These are phyloP conservation scores for Drosophila kikkawai DNA, from an alignment of 1,140 invertebrate genomes.

Conservation along the genomic window DNA sequence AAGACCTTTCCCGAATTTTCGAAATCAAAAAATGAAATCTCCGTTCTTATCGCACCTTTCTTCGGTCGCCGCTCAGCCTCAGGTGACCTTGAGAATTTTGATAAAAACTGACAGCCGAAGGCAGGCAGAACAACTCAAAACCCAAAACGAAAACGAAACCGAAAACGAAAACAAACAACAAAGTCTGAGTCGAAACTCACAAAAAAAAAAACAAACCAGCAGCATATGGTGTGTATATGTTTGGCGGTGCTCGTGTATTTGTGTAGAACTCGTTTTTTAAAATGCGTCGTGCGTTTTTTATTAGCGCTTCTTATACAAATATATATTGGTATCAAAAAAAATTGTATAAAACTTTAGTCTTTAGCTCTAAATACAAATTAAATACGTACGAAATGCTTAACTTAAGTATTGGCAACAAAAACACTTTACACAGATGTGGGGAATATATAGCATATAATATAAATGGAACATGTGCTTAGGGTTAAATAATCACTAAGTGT, in stretches of 20 bases:
- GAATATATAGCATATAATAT: slow-evolving; percentile 28
- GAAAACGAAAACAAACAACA: slow-evolving; percentile 20
- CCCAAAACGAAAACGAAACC: slow-evolving; percentile 13
- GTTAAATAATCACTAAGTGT: slow-evolving; percentile 19
- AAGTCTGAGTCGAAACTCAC: slow-evolving; percentile 5
- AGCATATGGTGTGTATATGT: slow-evolving; percentile 19
- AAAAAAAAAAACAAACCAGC: slow-evolving; percentile 2
- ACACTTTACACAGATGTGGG: slow-evolving; percentile 15
- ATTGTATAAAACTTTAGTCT: slow-evolving; percentile 40
- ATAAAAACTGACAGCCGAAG: slow-evolving; percentile 17
- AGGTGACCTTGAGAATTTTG: slow-evolving; percentile 36
- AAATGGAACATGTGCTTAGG: slow-evolving; percentile 49
- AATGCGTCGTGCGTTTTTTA: slow-evolving; percentile 74
- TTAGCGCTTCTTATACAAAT: slow-evolving; percentile 51
- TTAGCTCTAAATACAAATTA: slow-evolving; percentile 53
- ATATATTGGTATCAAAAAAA: slow-evolving; percentile 21
- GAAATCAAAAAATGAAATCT: slow-evolving; percentile 40
- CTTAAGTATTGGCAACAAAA: slow-evolving; percentile 26
- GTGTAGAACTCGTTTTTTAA: slow-evolving; percentile 68
- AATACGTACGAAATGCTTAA: slow-evolving; percentile 47
- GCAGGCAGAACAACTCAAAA: slow-evolving; percentile 18
- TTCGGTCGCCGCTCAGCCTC: not conserved
- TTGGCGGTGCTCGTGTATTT: slow-evolving; percentile 13
- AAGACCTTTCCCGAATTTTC: slow-evolving; percentile 30
- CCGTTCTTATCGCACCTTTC: slow-evolving; percentile 38